Base-by-base conservation (phyloP, 2,888 invertebrate species). In the Zaprionus lineosus region DNA sequence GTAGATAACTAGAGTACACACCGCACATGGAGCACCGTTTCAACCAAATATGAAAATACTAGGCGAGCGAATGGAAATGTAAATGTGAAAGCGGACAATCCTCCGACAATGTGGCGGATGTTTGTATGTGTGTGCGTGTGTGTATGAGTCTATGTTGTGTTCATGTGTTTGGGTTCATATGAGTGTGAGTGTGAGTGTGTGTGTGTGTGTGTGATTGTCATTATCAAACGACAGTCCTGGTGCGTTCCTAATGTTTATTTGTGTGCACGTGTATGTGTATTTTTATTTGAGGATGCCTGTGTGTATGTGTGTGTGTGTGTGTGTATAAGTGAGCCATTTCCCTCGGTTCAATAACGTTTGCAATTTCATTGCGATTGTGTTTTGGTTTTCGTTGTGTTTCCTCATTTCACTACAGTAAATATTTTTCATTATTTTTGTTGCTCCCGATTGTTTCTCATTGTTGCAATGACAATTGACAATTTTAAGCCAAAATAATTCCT, bases 71-170 rank as follows among this genome's bases (percentile, higher is more conserved):
- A 60, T 52, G 59, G 39, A 74, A 59, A 74, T 72, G 71, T 57
- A 77, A 74, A 67, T 63, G 71, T 52, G 72, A 52, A 39, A 67
- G 57, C 57, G 63, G 56, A 53, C 50, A 68, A 66, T 66, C 58
- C 51, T 18, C 52, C 33, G 55, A 50, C 67, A 71, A 64, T 55
- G 33, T 44, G 66, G 53, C 66, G 71, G 71, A 70, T 58, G 44
- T 64, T 46, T 39, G 47, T 39, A 29, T 44, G 24, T 47, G 15
- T 15, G 8, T 12, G n/a, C 8, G 8, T 24, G 15, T 40, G 15
- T 16, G 9, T 9, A n/a, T n/a, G n/a, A n/a, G n/a, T n/a, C n/a
- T n/a, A n/a, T n/a, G n/a, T n/a, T n/a, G n/a, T n/a, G n/a, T n/a
- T n/a, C n/a, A n/a, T n/a, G n/a, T n/a, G n/a, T n/a, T n/a, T n/a